Percentiles rank a stretch among this genome's conserved stretches.
phyloP scores from a whole-genome alignment of 2,113 vertebrate genomes.

The Oxyura jamaicensis region DNA sequence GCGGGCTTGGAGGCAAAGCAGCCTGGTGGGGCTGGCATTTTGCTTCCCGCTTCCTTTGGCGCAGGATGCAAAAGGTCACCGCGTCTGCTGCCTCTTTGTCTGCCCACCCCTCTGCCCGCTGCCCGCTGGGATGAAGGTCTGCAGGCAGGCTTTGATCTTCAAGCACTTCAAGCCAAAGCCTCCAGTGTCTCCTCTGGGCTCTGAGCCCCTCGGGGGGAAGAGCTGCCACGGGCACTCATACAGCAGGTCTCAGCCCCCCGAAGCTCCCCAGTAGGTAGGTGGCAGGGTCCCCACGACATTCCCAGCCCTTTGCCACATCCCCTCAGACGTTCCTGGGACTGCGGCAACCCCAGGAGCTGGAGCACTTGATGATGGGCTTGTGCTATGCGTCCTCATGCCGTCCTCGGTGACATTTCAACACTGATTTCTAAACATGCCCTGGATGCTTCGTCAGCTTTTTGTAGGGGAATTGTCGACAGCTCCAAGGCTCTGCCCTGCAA shows the following conservation, averaged over 20 bases:
- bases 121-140: constrained; percentile 11
- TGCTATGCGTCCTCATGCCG: neutral
- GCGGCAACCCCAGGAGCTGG: neutral
- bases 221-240: neutral
- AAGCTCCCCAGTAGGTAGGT: neutral
- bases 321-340: neutral
- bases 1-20: neutral
- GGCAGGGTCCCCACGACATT: neutral
- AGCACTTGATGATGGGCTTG: neutral
- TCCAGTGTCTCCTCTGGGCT: fast-evolving
- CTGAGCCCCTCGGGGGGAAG: neutral
- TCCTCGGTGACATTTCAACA: neutral
- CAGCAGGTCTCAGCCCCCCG: neutral
- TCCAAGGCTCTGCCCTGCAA: neutral
- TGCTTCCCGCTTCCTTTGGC: neutral
- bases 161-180: neutral
- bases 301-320: neutral
- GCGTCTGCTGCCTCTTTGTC: neutral
- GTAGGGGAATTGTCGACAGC: neutral
- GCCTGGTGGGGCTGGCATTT: constrained; percentile 37
- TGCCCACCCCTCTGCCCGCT: neutral
- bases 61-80: constrained; percentile 17
- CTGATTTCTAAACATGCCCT: neutral
- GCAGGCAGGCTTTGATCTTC: constrained; percentile 5
- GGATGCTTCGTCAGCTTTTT: neutral